Conservation (phyloP, 2,113 vertebrate species). For the Pelobates fuscus region DNA sequence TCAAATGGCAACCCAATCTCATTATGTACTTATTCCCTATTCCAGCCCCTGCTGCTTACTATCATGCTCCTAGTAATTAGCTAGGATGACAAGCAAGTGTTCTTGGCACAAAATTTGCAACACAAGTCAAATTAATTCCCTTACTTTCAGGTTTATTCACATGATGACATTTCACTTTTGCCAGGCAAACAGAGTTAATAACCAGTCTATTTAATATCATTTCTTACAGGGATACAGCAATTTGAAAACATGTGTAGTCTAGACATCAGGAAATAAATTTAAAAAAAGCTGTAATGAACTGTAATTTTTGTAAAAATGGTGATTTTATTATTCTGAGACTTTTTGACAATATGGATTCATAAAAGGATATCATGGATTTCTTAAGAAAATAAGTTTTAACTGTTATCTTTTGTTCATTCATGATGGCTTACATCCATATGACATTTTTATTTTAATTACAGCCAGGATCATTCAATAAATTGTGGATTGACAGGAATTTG, state of each 20-base stretch:
- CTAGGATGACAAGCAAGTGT: slow-evolving; percentile 43
- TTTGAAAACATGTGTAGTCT: neutral
- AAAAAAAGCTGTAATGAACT: neutral
- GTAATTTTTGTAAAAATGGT: too few species aligned
- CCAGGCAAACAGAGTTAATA: slow-evolving; percentile 21
- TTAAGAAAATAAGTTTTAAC: too few species aligned
- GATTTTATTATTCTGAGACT: too few species aligned
- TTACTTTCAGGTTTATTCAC: slow-evolving; percentile 30
- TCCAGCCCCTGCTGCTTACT: slow-evolving; percentile 26
- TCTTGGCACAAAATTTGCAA: slow-evolving; percentile 32
- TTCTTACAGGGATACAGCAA: neutral
- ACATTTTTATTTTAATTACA: too few species aligned
- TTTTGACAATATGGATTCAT: too few species aligned
- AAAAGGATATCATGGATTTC: too few species aligned
- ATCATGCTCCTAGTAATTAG: slow-evolving; percentile 46
- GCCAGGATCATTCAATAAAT: too few species aligned
- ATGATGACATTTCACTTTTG: slow-evolving; percentile 45
- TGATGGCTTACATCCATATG: too few species aligned
- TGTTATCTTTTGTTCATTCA: too few species aligned
- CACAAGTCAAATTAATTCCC: slow-evolving; percentile 46
- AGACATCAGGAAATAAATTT: neutral
- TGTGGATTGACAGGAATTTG: too few species aligned
- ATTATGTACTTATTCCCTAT: slow-evolving; percentile 46
- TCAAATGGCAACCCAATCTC: slow-evolving; percentile 41
- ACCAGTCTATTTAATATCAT: neutral